Evolutionary conservation across 2,888 invertebrate genomes (phyloP).

Genomic region (Geophilus truncorum): DNA sequence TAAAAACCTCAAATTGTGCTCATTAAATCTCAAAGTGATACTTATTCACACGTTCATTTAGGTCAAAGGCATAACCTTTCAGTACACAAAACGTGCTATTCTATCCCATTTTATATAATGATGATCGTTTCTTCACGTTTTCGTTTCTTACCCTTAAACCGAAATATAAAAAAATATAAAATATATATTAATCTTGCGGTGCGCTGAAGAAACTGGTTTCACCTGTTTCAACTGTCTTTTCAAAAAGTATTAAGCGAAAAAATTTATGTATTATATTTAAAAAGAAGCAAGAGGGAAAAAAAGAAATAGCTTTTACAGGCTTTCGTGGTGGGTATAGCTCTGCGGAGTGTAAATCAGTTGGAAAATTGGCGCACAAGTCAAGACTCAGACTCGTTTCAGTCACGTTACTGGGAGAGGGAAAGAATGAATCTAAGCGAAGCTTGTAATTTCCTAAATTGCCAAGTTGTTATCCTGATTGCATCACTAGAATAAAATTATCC

Average conservation of each 20-base stretch:
- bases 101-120: background rate
- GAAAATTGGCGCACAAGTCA: slow-evolving; percentile 14
- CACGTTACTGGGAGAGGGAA: background rate
- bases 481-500: slow-evolving; percentile 27
- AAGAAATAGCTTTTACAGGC: background rate
- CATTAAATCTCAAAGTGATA: background rate
- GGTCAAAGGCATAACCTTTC: background rate
- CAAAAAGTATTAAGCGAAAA: background rate
- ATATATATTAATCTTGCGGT: background rate
- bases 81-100: background rate
- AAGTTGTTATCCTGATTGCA: slow-evolving; percentile 17
- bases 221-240: slow-evolving; percentile 21
- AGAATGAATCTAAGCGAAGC: slow-evolving; percentile 18
- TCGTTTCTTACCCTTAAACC: too few species aligned
- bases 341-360: slow-evolving; percentile 14
- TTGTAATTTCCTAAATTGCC: slow-evolving; percentile 24
- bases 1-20: background rate
- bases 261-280: background rate
- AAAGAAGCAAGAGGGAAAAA: background rate
- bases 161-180: background rate
- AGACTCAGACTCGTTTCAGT: slow-evolving; percentile 1
- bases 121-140: background rate
- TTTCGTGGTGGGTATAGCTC: background rate
- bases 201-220: background rate
- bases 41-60: background rate